Evolutionary conservation across 2,113 vertebrate genomes (phyloP), one percentile per base, ranked within the genome.

Genomic region (Heptranchias perlo): DNA sequence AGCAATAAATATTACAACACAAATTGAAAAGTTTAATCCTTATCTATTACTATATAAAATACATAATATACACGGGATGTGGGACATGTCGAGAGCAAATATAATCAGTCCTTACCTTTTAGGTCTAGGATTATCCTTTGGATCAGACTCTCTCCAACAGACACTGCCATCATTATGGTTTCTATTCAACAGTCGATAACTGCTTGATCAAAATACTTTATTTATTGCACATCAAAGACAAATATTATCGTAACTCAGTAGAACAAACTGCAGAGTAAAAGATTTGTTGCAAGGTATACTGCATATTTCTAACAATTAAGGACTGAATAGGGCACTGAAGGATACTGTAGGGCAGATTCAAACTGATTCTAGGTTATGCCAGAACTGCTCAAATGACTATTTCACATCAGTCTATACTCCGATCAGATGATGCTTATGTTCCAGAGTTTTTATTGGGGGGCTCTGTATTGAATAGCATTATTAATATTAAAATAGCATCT

Each of bases 111-210:
- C 54, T 14, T 98, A 99, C 99, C 99, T 97, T 98, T 98, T 95
- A 99, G 97, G 97, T 99, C 99, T 96, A 97, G 98, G 97, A 99
- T 98, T 97, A 99, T 99, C 96, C 98, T 98, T 97, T 99, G 99
- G 96, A 99, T 98, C 96, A 99, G 99, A 97, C 97, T 98, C 97
- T 99, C 99, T 0, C 98, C 98, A 47, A 98, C 97, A 58, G 97
- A 97, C 82, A 97, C 97, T 78, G 98, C 98, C 99, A 99, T 99
- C 95, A 96, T 96, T 52, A 31, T 96, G 13, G 96, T 78, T 96
- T 96, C 96, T 96, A 35, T 44, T 49, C 94, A 31, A 73, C 16
- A 1, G 49, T 91, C 49, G 28, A 35, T 67, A 28, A 67, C 94
- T 95, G 94, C 31, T 69, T 52, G 47, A 95, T 95, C 18, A 49